Conservation (phyloP, 2,797 vertebrate species). For the Lepus townsendii region DNA sequence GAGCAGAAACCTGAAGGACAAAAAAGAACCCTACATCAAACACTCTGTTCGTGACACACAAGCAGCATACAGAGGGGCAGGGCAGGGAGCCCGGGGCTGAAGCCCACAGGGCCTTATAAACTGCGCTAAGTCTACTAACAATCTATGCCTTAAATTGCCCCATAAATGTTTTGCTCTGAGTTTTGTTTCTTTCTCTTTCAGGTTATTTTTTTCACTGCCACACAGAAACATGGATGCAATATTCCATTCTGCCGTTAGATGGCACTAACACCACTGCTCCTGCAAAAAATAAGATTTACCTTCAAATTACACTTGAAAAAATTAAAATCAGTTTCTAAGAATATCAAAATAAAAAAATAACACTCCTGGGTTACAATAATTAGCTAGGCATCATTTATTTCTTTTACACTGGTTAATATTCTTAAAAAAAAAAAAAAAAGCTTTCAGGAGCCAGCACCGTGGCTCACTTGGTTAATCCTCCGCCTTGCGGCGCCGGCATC, state of each 20-base stretch:
- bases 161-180: background rate
- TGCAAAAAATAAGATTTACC: background rate
- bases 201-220: background rate
- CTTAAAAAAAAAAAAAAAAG: background rate
- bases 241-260: conserved; percentile 68
- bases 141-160: background rate
- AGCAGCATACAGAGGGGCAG: background rate
- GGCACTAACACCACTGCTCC: conserved; percentile 65
- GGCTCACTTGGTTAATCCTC: no score
- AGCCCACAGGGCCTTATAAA: background rate
- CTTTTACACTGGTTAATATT: background rate
- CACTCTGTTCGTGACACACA: background rate
- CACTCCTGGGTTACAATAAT: background rate
- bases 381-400: conserved; percentile 30
- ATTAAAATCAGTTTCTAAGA: conserved; percentile 33
- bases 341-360: conserved; percentile 47
- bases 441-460: no score
- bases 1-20: conserved; percentile 3
- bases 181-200: background rate
- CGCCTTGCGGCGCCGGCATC: no score
- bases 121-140: background rate
- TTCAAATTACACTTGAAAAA: conserved; percentile 61
- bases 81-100: background rate
- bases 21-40: background rate
- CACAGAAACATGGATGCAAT: conserved; percentile 59